Evolutionary conservation across 2,888 invertebrate genomes (phyloP), one percentile per base, ranked within the genome.

Genomic region (Blera fallax): DNA sequence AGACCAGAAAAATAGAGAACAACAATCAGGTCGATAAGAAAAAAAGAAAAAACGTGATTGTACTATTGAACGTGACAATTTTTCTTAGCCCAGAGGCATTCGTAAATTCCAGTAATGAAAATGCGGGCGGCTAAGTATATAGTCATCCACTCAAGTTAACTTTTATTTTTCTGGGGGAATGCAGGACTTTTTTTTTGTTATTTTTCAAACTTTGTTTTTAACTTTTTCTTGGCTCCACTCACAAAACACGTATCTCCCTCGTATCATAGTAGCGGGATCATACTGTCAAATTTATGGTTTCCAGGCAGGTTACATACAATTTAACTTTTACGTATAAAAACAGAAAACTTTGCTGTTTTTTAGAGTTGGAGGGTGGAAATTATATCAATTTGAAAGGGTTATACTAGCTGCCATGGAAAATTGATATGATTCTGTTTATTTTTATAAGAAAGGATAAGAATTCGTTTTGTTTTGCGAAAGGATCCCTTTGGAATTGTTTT

Each of bases 31-130:
- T 5, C 18, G 18, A 24, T 24, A 24, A 3, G 4, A 24, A 24
- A 24, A 24, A 24, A 56, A 18, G 24, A 60, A 40, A 60, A 62
- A 45, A 32, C 45, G 64, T 21, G 64, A 32, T 32, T 4, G 2
- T 16, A 10, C n/a, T 48, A 18, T 45, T n/a, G 34, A 64, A 64
- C 64, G 64, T 64, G 64, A 62, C 62, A 45, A 14, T 24, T 16
- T 14, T 29, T 7, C 29, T 10, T 52, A 52, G 5, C 18, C 18
- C 18, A 6, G 8, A 14, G 52, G 24, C 27, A 14, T 29, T 52
- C 10, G 4, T 14, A 21, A 52, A 29, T 52, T 14, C 14, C 45
- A 18, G 18, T 18, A 45, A 18, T 45, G 18, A 45, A n/a, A n/a
- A 16, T 45, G 40, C 2, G 40, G n/a, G n/a, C n/a, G n/a, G n/a